phyloP scores from a whole-genome alignment of 1,140 invertebrate species.

The Drosophila setifemur region DNA sequence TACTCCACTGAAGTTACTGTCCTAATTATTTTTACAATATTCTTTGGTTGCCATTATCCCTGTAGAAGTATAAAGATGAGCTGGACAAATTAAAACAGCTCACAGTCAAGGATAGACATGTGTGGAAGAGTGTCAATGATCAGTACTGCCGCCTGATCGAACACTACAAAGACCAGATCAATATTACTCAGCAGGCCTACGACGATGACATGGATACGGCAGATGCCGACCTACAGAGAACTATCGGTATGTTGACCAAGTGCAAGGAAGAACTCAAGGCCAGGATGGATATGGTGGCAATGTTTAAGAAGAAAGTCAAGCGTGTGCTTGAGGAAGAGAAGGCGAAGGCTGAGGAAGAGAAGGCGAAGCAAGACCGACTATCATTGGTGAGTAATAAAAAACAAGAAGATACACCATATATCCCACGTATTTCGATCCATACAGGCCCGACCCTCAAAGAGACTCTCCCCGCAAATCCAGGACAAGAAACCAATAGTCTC shows the following conservation, averaged over 20 bases:
- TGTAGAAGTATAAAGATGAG: conserved; percentile 14
- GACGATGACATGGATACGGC: conserved; percentile 21
- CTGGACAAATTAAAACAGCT: neutral
- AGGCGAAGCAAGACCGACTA: neutral
- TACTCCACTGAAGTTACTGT: neutral
- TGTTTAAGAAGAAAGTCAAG: conserved; percentile 31
- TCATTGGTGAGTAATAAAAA: neutral
- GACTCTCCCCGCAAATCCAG: neutral
- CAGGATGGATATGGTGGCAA: conserved; percentile 8
- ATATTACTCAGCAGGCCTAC: conserved; percentile 6
- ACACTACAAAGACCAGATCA: conserved; percentile 19
- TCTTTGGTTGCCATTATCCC: too few relatives aligned
- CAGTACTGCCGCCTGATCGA: conserved; percentile 4
- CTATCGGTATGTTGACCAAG: conserved; percentile 23
- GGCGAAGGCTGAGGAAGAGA: neutral
- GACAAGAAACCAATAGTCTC: neutral
- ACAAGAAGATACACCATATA: rapidly evolving
- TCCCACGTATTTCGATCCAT: neutral
- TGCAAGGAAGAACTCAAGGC: conserved; percentile 35
- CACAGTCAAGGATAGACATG: neutral
- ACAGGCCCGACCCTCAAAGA: conserved; percentile 9
- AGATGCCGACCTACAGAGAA: conserved; percentile 9
- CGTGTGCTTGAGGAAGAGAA: conserved; percentile 9
- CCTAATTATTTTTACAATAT: too few relatives aligned
- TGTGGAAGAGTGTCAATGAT: conserved; percentile 1